These are phyloP conservation scores for Gastrophysa polygoni DNA, from an alignment of 2,888 invertebrate genomes.

Conservation along the genomic window DNA sequence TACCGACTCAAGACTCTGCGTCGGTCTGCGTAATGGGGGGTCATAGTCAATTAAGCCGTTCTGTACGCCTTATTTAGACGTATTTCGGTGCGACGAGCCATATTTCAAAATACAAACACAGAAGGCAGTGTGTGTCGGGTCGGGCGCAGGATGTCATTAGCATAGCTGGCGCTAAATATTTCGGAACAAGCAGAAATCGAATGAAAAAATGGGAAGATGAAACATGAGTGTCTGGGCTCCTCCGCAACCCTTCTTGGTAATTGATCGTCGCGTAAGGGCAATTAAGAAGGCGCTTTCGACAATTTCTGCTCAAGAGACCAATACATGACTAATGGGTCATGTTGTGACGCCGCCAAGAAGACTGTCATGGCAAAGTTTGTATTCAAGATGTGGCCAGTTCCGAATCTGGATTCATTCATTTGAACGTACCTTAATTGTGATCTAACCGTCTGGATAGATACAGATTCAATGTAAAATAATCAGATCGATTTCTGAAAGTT, in stretches of 20 bases:
- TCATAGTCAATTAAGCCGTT: constrained; percentile 35
- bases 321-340: not conserved
- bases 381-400: too few relatives aligned
- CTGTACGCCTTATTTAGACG: constrained; percentile 36
- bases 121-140: constrained; percentile 28
- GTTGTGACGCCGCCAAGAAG: not conserved
- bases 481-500: too few relatives aligned
- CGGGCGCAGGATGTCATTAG: constrained; percentile 49
- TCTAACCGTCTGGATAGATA: too few relatives aligned
- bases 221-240: constrained; percentile 19
- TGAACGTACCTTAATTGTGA: too few relatives aligned
- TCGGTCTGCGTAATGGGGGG: constrained; percentile 19
- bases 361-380: too few relatives aligned
- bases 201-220: constrained; percentile 15
- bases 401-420: too few relatives aligned
- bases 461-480: too few relatives aligned
- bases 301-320: not conserved
- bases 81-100: constrained; percentile 26
- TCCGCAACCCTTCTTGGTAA: constrained; percentile 41
- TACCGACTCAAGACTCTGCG: constrained; percentile 8
- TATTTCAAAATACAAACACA: constrained; percentile 38
- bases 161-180: constrained; percentile 47
- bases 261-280: constrained; percentile 37
- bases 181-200: constrained; percentile 30
- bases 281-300: constrained; percentile 36